Evolutionary conservation across 2,113 vertebrate species (phyloP).

Genomic region (Phyllopteryx taeniolatus): DNA sequence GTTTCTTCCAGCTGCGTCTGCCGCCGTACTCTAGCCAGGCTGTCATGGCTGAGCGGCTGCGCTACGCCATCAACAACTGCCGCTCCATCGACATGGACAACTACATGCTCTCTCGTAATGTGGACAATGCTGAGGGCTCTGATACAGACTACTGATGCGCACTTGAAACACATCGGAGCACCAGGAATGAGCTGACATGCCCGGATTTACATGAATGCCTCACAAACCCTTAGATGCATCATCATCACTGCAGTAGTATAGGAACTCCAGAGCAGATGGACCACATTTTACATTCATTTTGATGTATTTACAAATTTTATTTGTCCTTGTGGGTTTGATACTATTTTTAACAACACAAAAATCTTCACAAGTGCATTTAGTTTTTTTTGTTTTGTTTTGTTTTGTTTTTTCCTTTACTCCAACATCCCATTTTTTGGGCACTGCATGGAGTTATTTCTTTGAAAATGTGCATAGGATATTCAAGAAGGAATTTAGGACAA

Average conservation of each 20-base stretch:
- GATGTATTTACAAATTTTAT: constrained; percentile 73
- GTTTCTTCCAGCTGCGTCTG: constrained; percentile 81
- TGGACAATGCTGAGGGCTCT: constrained; percentile 75
- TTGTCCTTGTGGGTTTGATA: constrained; percentile 83
- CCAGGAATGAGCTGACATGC: constrained; percentile 2
- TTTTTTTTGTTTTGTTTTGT: constrained; percentile 12
- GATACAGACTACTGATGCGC: constrained; percentile 74
- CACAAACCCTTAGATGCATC: constrained; percentile 11
- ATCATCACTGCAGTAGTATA: constrained; percentile 19
- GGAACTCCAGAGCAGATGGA: constrained; percentile 61
- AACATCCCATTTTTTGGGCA: constrained; percentile 73
- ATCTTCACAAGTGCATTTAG: constrained; percentile 46
- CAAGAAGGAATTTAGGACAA: constrained; percentile 55
- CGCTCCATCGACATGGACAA: constrained; percentile 84
- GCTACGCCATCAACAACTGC: constrained; percentile 83
- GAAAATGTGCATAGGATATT: constrained; percentile 81
- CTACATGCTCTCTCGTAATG: constrained; percentile 81
- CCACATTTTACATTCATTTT: constrained; percentile 76
- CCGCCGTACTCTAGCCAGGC: constrained; percentile 79
- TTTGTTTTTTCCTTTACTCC: constrained; percentile 36
- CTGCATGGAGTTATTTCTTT: constrained; percentile 87
- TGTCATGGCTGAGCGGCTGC: constrained; percentile 76
- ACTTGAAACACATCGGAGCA: neutral
- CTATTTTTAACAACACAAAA: constrained; percentile 55
- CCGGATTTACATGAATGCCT: constrained; percentile 12